Base-by-base conservation (phyloP, 1,140 invertebrate species). In the Tetraneura akinire region DNA sequence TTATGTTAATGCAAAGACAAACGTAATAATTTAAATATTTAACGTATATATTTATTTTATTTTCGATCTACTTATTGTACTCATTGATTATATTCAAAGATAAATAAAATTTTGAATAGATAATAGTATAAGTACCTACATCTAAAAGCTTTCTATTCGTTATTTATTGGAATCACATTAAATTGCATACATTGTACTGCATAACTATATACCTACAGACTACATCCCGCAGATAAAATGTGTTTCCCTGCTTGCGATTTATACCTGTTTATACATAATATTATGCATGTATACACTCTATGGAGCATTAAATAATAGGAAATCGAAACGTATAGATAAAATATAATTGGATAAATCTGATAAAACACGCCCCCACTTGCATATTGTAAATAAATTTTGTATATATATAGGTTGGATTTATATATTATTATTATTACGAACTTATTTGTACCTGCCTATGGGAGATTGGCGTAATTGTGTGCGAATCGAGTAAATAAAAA, bases 321-420 rank as follows among this genome's bases (percentile, higher is more conserved):
- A n/a, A n/a, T 64, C 1, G 26, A 62, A 62, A 60, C 29, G 26
- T 29, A 16, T 21, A 14, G 13, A 16, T 23, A 9, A 8, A 47
- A 68, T 47, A 68, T 68, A 68, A 68, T 68, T 68, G 66, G 42
- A 68, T 68, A 23, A 47, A 68, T 68, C 66, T 47, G 23, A 47
- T 68, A 68, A 68, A 68, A 26, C 11, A 23, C 21, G 21, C 32
- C 29, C 32, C 21, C 42, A 0, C 6, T 37, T 0, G 0, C 16
- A 45, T 68, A 47, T 47, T 16, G 0, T 18, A 8, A 3, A 23
- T 16, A 47, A 42, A 64, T n/a, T 16, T 18, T 37, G 5, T 26
- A 37, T 21, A 6, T 42, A 32, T 16, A 14, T 55, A 26, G n/a
- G n/a, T 16, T 62, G 10, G 26, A 62, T 62, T 1, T 23, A 13